These are phyloP conservation scores for Oophaga sylvatica DNA, from an alignment of 2,797 vertebrate genomes.

Conservation along the genomic window DNA sequence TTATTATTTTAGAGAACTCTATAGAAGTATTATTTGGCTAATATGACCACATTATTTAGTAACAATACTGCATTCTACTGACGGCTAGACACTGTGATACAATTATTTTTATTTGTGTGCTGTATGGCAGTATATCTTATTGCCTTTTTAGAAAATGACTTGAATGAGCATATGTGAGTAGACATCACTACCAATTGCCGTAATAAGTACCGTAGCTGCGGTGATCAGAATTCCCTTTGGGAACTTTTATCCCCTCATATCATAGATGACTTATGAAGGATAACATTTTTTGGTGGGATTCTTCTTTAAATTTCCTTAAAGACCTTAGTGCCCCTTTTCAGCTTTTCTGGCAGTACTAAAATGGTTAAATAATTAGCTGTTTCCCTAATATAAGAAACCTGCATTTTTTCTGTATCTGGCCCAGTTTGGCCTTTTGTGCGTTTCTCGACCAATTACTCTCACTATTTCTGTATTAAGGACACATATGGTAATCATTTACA, in stretches of 20 bases:
- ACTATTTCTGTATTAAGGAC: constrained; percentile 57
- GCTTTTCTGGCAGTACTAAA: background rate
- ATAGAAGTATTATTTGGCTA: too few relatives aligned
- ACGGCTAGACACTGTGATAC: background rate
- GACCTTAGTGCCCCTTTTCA: background rate
- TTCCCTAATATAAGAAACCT: background rate
- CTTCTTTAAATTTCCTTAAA: background rate
- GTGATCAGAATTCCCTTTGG: background rate
- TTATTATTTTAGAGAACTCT: background rate
- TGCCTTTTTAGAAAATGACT: background rate
- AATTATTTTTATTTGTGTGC: background rate
- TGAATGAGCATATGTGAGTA: background rate
- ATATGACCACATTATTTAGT: too few relatives aligned
- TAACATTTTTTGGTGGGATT: background rate
- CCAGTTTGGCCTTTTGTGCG: constrained; percentile 57
- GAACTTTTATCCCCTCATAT: background rate
- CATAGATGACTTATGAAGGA: background rate
- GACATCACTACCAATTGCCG: background rate
- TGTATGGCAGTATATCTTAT: background rate
- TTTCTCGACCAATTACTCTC: constrained; percentile 54
- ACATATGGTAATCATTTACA: constrained; percentile 61
- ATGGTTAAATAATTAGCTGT: constrained; percentile 38
- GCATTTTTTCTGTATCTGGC: constrained; percentile 43
- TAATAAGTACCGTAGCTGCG: background rate
- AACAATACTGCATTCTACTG: background rate